phyloP scores from a whole-genome alignment of 2,888 invertebrate genomes.

The Drosophila anomalipes region DNA sequence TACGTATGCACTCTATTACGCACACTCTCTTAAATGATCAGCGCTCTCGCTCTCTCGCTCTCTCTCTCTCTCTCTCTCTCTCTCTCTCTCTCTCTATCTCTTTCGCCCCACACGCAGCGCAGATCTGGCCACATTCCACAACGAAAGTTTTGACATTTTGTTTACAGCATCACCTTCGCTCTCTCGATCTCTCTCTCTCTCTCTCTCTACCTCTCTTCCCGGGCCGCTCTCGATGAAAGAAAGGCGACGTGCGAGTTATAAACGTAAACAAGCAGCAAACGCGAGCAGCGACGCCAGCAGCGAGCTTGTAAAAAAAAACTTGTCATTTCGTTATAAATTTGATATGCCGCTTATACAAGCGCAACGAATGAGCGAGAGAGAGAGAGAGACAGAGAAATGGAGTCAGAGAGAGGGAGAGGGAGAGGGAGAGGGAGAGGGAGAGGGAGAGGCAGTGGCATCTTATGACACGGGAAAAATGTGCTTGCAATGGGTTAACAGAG shows the following conservation, averaged over 20 bases:
- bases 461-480: slow-evolving; percentile 10
- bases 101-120: slow-evolving; percentile 4
- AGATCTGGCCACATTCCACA: slow-evolving; percentile 50
- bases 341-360: slow-evolving; percentile 65
- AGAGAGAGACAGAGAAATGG: not conserved
- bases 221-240: slow-evolving; percentile 11
- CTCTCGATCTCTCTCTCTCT: slow-evolving; percentile 1
- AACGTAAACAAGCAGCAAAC: slow-evolving; percentile 55
- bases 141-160: slow-evolving; percentile 51
- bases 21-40: slow-evolving; percentile 23
- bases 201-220: slow-evolving; percentile 9
- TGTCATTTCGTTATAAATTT: slow-evolving; percentile 65
- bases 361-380: slow-evolving; percentile 10
- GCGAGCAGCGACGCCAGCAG: slow-evolving; percentile 36
- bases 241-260: slow-evolving; percentile 36
- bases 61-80: not conserved
- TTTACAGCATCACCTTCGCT: slow-evolving; percentile 24
- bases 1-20: slow-evolving; percentile 19
- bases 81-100: slow-evolving; percentile 22
- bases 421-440: not conserved
- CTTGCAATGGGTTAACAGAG: slow-evolving; percentile 8
- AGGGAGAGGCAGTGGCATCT: not conserved
- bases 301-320: slow-evolving; percentile 28
- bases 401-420: not conserved
- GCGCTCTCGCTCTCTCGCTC: not conserved